Evolutionary conservation across 2,888 invertebrate species (phyloP), one percentile per base, ranked within the genome.

Genomic region (Melipona bicolor): DNA sequence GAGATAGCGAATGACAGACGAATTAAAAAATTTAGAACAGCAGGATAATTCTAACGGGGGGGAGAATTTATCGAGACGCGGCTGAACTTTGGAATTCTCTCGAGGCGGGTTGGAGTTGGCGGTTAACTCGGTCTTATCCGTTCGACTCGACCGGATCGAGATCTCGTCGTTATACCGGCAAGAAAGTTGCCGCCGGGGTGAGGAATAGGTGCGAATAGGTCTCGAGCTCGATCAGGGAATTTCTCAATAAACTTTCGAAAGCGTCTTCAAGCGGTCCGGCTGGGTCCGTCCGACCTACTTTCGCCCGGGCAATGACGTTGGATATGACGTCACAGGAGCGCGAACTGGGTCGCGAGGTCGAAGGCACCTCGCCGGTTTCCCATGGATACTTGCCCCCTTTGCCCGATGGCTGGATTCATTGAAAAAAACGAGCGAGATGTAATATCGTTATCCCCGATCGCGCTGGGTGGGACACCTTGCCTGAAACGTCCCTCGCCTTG

Each of bases 221-320:
- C 36, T 85, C 86, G 79, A 90, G 91, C 90, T 88, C 88, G 90
- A 88, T 85, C 84, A 77, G 83, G 90, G 89, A 93, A 92, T 92
- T 92, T 92, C 92, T 93, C 92, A 92, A 93, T 93, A 92, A 93
- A 93, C 89, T 91, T 90, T 94, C 94, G 94, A 95, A 95, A 94
- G 95, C 95, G 95, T 95, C 95, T 95, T 95, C 96, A 96, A 96
- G 96, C 95, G 95, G 95, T 88, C 86, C 91, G 91, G 95, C 96
- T 96, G 96, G 96, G 95, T 96, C 96, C 95, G 95, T 95, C 95
- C 95, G 96, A 96, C 96, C 96, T 95, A 96, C 95, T 96, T 96
- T 96, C 95, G 95, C 95, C 95, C 95, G 94, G 94, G 94, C 94
- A 93, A 94, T 94, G 94, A 94, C 94, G 94, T 94, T 92, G 92